Evolutionary conservation across 92 coral and sea anemone species (phyloP).

Genomic region (Zoanthus gigantus): DNA sequence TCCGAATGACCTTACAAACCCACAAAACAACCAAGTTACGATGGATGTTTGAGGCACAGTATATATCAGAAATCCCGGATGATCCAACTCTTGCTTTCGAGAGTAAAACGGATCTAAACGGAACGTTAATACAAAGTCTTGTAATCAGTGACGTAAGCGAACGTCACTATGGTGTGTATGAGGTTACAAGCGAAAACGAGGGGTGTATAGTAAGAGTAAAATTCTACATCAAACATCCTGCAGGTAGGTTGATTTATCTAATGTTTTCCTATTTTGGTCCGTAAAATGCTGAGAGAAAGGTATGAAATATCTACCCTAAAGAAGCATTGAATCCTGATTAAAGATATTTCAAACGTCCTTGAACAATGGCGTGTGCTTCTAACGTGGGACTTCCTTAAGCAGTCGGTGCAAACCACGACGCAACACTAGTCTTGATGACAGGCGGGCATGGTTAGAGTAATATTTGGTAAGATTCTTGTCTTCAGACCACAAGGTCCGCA

Average conservation of each 20-base stretch:
- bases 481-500: no score
- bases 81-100: slow-evolving; percentile 92
- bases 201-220: slow-evolving; percentile 67
- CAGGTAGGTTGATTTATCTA: slow-evolving; percentile 62
- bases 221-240: slow-evolving; percentile 68
- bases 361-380: no score
- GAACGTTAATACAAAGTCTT: slow-evolving; percentile 67
- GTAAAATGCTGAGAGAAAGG: neutral
- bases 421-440: no score
- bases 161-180: slow-evolving; percentile 82
- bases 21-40: slow-evolving; percentile 63
- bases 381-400: no score
- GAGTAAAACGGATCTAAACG: slow-evolving; percentile 44
- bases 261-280: neutral
- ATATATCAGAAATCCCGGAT: slow-evolving; percentile 88
- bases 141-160: slow-evolving; percentile 71
- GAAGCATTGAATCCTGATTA: neutral
- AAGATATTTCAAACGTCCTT: no score
- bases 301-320: neutral
- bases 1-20: slow-evolving; percentile 70
- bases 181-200: slow-evolving; percentile 58
- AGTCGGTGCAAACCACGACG: no score
- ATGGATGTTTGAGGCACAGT: slow-evolving; percentile 90
- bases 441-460: no score
- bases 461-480: no score